A percentile compares a stretch with the other conserved stretches of the same genome.
Conservation (phyloP, 1,140 invertebrate species). For the Lepeophtheirus salmonis region DNA sequence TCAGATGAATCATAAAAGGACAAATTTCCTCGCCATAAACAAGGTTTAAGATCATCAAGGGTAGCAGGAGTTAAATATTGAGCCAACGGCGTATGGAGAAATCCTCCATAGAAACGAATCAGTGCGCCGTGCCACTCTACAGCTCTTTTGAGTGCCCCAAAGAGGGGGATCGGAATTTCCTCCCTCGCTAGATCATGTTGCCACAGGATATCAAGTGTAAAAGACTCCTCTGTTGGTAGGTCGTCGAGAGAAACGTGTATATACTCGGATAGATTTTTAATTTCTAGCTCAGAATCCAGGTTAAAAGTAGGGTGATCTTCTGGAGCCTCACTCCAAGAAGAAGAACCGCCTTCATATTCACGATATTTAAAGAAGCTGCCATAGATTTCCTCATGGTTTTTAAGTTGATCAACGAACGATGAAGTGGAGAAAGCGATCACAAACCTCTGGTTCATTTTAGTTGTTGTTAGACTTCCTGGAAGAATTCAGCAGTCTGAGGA, state of each 20-base stretch:
- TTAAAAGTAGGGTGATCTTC: not conserved
- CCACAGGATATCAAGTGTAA: not conserved
- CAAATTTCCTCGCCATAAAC: not conserved
- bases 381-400: no score
- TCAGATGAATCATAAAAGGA: not conserved
- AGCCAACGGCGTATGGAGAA: not conserved
- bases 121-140: not conserved
- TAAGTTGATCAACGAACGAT: no score
- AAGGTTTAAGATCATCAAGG: not conserved
- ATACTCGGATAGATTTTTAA: not conserved
- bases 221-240: not conserved
- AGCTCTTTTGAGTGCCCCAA: not conserved
- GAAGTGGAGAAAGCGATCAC: not conserved
- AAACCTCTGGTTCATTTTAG: not conserved
- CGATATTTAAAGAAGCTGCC: no score
- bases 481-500: no score
- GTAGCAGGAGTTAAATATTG: not conserved
- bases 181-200: not conserved
- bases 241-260: not conserved
- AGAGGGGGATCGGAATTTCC: not conserved
- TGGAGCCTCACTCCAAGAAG: no score
- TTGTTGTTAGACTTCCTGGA: no score
- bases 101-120: not conserved
- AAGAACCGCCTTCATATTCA: no score
- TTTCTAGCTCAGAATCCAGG: not conserved